Percentiles rank a stretch among this genome's conserved stretches.
These are phyloP conservation scores for Drosophila prosaltans DNA, from an alignment of 1,140 invertebrate genomes.

Conservation along the genomic window DNA sequence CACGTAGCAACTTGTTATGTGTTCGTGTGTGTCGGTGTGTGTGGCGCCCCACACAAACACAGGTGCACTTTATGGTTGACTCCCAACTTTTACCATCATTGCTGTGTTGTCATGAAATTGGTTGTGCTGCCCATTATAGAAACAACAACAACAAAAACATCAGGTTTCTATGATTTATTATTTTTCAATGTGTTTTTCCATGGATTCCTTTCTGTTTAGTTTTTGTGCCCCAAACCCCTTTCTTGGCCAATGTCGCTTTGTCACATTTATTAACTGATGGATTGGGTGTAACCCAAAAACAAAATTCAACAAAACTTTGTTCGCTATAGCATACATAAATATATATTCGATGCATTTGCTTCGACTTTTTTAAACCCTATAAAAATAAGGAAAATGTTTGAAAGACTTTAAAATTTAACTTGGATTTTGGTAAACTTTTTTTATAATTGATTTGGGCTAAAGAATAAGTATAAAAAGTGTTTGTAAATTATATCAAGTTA, in stretches of 20 bases:
- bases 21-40: conserved; percentile 22
- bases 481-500: too few species aligned
- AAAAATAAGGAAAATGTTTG: neutral
- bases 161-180: conserved; percentile 69
- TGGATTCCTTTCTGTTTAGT: conserved; percentile 19
- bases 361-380: neutral
- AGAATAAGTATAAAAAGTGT: too few species aligned
- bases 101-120: conserved; percentile 50
- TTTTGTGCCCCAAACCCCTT: conserved; percentile 14
- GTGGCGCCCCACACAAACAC: conserved; percentile 48
- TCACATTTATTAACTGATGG: conserved; percentile 77
- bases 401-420: neutral
- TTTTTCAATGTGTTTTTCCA: conserved; percentile 67
- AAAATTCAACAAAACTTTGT: conserved; percentile 35
- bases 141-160: conserved; percentile 23
- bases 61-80: conserved; percentile 73
- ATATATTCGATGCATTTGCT: neutral
- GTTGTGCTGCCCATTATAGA: conserved; percentile 34
- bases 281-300: conserved; percentile 46
- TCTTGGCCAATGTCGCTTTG: conserved; percentile 42
- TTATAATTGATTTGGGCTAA: too few species aligned
- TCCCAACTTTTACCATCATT: conserved; percentile 58
- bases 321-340: neutral
- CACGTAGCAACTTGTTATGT: conserved; percentile 69
- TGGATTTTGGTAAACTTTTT: too few species aligned